phyloP scores from a whole-genome alignment of 2,888 invertebrate genomes.

The Synanthedon formicaeformis region DNA sequence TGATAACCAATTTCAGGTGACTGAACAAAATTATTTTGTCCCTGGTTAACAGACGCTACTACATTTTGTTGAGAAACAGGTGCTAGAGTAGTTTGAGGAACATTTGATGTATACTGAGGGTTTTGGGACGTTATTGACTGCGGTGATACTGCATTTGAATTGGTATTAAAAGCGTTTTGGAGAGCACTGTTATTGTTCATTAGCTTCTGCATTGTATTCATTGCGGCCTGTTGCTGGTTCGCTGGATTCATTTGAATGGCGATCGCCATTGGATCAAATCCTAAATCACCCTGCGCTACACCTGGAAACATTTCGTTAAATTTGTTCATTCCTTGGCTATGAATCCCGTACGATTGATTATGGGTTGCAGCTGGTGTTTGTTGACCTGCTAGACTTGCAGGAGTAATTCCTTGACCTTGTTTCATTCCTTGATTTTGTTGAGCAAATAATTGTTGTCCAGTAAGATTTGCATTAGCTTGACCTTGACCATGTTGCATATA shows the following conservation, averaged over 20 bases:
- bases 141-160: constrained; percentile 1
- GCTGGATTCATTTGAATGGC: constrained; percentile 63
- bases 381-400: constrained; percentile 13
- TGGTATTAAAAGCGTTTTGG: constrained; percentile 3
- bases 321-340: constrained; percentile 38
- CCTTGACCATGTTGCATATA: background rate
- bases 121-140: constrained; percentile 2
- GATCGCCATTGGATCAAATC: constrained; percentile 59
- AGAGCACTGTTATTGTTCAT: constrained; percentile 15
- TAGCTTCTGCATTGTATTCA: constrained; percentile 38
- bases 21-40: no score
- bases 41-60: no score
- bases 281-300: constrained; percentile 41
- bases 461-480: background rate
- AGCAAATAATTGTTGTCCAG: background rate
- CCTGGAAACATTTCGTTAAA: constrained; percentile 61
- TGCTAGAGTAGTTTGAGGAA: constrained; percentile 1
- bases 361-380: constrained; percentile 9
- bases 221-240: constrained; percentile 41
- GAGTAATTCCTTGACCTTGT: background rate
- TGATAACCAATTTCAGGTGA: background rate
- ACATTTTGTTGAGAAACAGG: background rate
- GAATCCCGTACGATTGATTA: constrained; percentile 25
- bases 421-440: background rate
- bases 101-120: background rate